Base-by-base conservation (phyloP, 1,140 invertebrate genomes). In the Eumeta japonica region DNA sequence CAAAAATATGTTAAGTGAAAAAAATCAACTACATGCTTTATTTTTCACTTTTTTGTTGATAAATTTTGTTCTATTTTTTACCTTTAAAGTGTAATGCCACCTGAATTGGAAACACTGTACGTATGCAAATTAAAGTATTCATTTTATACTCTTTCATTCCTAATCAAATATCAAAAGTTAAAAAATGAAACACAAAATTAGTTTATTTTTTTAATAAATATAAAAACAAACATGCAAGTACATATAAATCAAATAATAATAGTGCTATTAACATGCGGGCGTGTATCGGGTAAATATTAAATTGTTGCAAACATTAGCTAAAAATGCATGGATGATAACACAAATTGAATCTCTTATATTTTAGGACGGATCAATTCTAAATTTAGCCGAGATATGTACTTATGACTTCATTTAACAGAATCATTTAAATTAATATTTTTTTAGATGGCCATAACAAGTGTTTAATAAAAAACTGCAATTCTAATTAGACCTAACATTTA, bases 151-250 rank as follows among this genome's bases (percentile, higher is more conserved):
- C n/a, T n/a, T n/a, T n/a, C n/a, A n/a, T n/a, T n/a, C n/a, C n/a
- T n/a, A n/a, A n/a, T n/a, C n/a, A n/a, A n/a, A n/a, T n/a, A n/a
- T n/a, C n/a, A n/a, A n/a, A n/a, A n/a, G n/a, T n/a, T n/a, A n/a
- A n/a, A n/a, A n/a, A n/a, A n/a, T n/a, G n/a, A n/a, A n/a, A n/a
- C n/a, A n/a, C n/a, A n/a, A n/a, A n/a, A n/a, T n/a, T n/a, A n/a
- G n/a, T n/a, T n/a, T n/a, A n/a, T n/a, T n/a, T n/a, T n/a, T 67
- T 68, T 65, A 68, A 60, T 71, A 52, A 64, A 58, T 44, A 45
- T 58, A 52, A 65, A 64, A 63, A 63, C 54, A 62, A 62, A 59
- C 59, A 68, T 68, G 67, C 63, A 65, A 61, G 47, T 68, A 66
- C 63, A 67, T 66, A 65, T 63, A 50, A 52, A 53, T 51, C 46